phyloP scores from a whole-genome alignment of 2,797 vertebrate species.

The Rhabdomys pumilio region DNA sequence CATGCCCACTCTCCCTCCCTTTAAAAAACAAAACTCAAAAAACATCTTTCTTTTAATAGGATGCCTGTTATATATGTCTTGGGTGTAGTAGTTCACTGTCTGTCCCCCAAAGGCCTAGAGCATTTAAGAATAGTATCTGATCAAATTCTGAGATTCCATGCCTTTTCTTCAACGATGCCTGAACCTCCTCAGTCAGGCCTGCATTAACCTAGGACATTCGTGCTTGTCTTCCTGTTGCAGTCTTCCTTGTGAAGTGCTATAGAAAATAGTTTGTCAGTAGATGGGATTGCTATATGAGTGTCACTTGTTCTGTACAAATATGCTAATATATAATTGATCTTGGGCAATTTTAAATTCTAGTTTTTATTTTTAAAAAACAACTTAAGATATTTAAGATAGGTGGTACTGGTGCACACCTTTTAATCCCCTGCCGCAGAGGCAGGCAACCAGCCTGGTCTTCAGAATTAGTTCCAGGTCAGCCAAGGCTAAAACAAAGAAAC shows the following conservation, averaged over 20 bases:
- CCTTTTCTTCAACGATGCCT: background rate
- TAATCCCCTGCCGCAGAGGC: background rate
- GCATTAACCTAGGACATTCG: background rate
- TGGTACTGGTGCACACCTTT: background rate
- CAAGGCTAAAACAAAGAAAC: background rate
- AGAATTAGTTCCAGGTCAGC: background rate
- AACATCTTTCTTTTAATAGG: background rate
- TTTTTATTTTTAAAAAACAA: background rate
- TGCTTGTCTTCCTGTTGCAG: background rate
- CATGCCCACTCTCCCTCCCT: background rate
- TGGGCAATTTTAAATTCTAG: background rate
- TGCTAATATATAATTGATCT: background rate
- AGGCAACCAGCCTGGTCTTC: background rate
- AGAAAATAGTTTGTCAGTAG: background rate
- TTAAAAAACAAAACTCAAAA: background rate
- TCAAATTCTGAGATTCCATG: background rate
- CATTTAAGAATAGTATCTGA: background rate
- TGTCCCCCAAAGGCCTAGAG: background rate
- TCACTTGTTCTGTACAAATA: background rate
- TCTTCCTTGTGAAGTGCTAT: background rate
- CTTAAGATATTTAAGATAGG: background rate
- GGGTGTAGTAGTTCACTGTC: background rate
- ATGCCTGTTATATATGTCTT: background rate
- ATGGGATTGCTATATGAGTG: background rate
- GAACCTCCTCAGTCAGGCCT: background rate